phyloP scores from a whole-genome alignment of 2,888 invertebrate genomes.

The Aphrophora alni region DNA sequence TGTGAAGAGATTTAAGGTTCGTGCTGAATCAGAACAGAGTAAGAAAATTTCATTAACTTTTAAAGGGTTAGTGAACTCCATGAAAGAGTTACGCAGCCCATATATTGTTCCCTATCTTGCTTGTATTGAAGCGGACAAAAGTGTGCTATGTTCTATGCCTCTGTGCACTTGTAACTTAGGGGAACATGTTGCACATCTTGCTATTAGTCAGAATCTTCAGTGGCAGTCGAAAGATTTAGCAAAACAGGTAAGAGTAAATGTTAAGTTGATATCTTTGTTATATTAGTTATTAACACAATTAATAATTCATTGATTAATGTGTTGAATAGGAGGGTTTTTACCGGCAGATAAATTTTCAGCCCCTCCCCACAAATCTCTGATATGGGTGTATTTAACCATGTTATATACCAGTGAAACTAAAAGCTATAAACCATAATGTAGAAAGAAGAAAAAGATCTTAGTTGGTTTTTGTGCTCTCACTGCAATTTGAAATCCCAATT shows the following conservation, averaged over 20 bases:
- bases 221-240: constrained; percentile 34
- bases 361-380: too few relatives aligned
- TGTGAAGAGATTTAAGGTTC: neutral
- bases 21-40: neutral
- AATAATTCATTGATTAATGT: too few relatives aligned
- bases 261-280: too few relatives aligned
- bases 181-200: constrained; percentile 38
- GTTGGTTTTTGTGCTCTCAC: too few relatives aligned
- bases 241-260: constrained; percentile 41
- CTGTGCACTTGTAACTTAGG: constrained; percentile 38
- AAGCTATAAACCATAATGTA: too few relatives aligned
- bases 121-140: constrained; percentile 10
- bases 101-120: constrained; percentile 30
- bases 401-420: too few relatives aligned
- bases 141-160: constrained; percentile 6
- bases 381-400: too few relatives aligned
- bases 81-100: constrained; percentile 7
- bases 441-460: too few relatives aligned
- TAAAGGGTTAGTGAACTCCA: neutral
- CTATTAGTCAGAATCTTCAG: constrained; percentile 27
- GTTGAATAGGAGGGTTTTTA: too few relatives aligned
- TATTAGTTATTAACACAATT: too few relatives aligned
- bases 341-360: too few relatives aligned
- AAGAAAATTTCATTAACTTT: neutral
- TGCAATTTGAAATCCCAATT: too few relatives aligned